phyloP scores from a whole-genome alignment of 1,140 invertebrate species.

The Drosophila busckii region DNA sequence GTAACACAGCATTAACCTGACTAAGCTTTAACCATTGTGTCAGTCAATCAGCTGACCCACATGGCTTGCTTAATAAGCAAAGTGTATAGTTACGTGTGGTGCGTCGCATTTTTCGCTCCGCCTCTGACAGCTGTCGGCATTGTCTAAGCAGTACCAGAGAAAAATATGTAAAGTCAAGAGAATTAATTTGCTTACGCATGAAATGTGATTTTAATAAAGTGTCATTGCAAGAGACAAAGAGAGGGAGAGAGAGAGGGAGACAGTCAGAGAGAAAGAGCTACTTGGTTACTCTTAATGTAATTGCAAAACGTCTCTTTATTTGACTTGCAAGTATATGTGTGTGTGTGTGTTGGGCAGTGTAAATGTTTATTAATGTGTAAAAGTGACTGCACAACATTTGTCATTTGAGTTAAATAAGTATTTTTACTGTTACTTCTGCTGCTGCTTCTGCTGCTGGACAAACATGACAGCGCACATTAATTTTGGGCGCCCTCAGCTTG shows the following conservation, averaged over 20 bases:
- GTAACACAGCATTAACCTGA: too few relatives aligned
- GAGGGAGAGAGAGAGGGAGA: too few relatives aligned
- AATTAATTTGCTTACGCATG: conserved; percentile 67
- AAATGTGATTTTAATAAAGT: conserved; percentile 76
- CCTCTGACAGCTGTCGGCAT: conserved; percentile 59
- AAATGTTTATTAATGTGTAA: conserved; percentile 3
- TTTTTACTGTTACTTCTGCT: background rate
- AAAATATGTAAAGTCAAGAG: conserved; percentile 32
- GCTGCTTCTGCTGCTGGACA: conserved; percentile 17
- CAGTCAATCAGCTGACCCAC: too few relatives aligned
- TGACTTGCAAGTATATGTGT: background rate
- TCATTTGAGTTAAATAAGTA: conserved; percentile 62
- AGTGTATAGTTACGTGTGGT: too few relatives aligned
- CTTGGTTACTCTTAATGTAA: too few relatives aligned
- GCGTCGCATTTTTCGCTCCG: background rate
- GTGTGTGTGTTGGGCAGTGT: conserved; percentile 6
- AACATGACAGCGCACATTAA: conserved; percentile 76
- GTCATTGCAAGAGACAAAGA: too few relatives aligned
- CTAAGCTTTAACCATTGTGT: too few relatives aligned
- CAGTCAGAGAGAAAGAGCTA: too few relatives aligned
- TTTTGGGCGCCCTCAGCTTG: conserved; percentile 40
- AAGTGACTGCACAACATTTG: conserved; percentile 51
- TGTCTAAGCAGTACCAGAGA: background rate
- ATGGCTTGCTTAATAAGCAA: too few relatives aligned
- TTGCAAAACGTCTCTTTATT: conserved; percentile 34